Evolutionary conservation across 2,888 invertebrate genomes (phyloP).

Genomic region (Tetranychus truncatus): DNA sequence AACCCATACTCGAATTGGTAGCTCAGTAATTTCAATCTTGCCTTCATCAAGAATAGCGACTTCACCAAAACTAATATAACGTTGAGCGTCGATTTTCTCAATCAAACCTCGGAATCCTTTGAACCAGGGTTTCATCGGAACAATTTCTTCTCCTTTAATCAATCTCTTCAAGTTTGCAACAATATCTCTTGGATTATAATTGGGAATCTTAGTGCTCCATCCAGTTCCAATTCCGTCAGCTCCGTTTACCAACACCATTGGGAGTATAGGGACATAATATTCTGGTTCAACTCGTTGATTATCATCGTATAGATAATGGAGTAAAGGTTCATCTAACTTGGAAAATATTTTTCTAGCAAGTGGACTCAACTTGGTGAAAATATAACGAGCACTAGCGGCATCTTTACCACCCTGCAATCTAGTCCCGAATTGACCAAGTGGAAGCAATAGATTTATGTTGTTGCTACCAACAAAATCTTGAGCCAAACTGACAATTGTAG

Average conservation of each 20-base stretch:
- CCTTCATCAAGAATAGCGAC: constrained; percentile 56
- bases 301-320: constrained; percentile 76
- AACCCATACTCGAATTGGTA: constrained; percentile 86
- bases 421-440: constrained; percentile 94
- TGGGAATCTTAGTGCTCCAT: constrained; percentile 93
- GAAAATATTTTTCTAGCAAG: constrained; percentile 68
- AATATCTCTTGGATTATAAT: constrained; percentile 81
- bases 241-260: constrained; percentile 90
- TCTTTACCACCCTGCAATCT: constrained; percentile 75
- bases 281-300: constrained; percentile 83
- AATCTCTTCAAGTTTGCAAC: constrained; percentile 55
- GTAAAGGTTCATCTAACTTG: constrained; percentile 65
- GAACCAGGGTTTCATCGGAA: constrained; percentile 41
- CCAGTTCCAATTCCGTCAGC: constrained; percentile 93
- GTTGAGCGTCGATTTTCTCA: constrained; percentile 51
- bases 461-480: constrained; percentile 97
- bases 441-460: constrained; percentile 82
- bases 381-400: constrained; percentile 90
- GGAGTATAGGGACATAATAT: constrained; percentile 82
- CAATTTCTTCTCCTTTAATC: constrained; percentile 60
- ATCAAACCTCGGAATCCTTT: constrained; percentile 37
- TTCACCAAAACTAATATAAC: constrained; percentile 60
- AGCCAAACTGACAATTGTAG: constrained; percentile 88
- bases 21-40: constrained; percentile 80
- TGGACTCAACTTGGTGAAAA: constrained; percentile 68